Evolutionary conservation across 2,797 vertebrate genomes (phyloP), one percentile per base, ranked within the genome.

Genomic region (Chromobotia macracanthus): DNA sequence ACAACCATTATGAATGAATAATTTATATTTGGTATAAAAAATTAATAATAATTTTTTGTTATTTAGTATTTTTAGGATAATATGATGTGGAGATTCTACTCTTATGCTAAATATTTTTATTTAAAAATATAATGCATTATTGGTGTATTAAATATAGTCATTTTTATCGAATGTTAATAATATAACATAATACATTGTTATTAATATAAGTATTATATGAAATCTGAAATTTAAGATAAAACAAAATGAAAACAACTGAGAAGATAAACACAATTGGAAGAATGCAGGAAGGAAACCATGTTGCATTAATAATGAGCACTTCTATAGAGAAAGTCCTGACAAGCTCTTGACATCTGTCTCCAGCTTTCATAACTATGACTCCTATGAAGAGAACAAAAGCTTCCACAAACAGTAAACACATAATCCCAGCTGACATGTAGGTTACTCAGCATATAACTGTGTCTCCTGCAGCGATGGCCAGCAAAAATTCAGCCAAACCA

Each of bases 311-410:
- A 63, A 82, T 74, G n/a, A 75, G 38, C 31, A 63, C 19, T 55
- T 55, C 73, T 66, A 66, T 38, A 67, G 75, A n/a, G 60, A 84
- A 63, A 60, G 25, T 78, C 50, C 50, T 70, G 73, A 74, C 73
- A 80, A 82, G 56, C 73, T 78, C 81, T 78, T 71, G 64, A 72
- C 56, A 82, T 68, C 69, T 67, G 70, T 80, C 71, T 81, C 70
- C 44, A 28, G 60, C 41, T 68, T 65, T 51, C 44, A 35, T 67
- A 53, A 68, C 72, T 58, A 63, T 10, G 38, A 31, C 44, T 53
- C 61, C 68, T 63, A 56, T 70, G 80, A 69, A 79, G 60, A 76
- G 77, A 82, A 86, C 75, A 83, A 83, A 80, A 74, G 48, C 58
- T 72, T 68, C 58, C 50, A 44, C 72, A 53, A 76, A 69, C 72